phyloP scores from a whole-genome alignment of 2,113 vertebrate species.

The Pangasianodon hypophthalmus region DNA sequence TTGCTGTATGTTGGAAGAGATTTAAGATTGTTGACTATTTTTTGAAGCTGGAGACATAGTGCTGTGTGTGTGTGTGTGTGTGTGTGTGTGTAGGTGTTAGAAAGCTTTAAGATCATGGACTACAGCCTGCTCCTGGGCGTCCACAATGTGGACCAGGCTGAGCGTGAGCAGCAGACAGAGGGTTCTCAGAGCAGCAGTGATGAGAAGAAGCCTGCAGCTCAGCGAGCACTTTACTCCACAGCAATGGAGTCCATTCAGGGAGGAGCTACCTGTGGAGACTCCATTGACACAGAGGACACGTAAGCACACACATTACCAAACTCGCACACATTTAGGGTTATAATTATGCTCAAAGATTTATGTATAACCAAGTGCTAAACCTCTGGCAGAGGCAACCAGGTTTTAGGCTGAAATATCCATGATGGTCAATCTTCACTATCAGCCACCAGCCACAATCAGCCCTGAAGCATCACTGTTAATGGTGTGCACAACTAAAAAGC shows the following conservation, averaged over 20 bases:
- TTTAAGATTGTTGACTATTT: background rate
- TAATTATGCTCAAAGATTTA: background rate
- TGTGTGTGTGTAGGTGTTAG: constrained; percentile 81
- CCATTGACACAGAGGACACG: constrained; percentile 92
- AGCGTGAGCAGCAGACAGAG: constrained; percentile 82
- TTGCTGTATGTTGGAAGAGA: background rate
- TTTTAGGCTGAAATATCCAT: background rate
- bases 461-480: too few species aligned
- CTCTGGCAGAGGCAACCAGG: background rate
- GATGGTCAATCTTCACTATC: background rate
- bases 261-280: constrained; percentile 84
- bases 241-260: constrained; percentile 99
- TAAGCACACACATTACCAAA: constrained; percentile 60
- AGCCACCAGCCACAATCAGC: too few species aligned
- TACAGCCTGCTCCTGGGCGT: constrained; percentile 95
- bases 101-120: constrained; percentile 99
- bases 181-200: constrained; percentile 81
- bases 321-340: background rate
- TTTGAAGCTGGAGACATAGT: background rate
- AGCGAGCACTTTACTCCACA: constrained; percentile 92
- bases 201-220: constrained; percentile 84
- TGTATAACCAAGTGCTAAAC: background rate
- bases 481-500: too few species aligned
- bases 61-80: background rate
- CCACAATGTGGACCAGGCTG: constrained; percentile 90